Evolutionary conservation across 2,888 invertebrate genomes (phyloP).

Genomic region (Torymus aiolomorphi): DNA sequence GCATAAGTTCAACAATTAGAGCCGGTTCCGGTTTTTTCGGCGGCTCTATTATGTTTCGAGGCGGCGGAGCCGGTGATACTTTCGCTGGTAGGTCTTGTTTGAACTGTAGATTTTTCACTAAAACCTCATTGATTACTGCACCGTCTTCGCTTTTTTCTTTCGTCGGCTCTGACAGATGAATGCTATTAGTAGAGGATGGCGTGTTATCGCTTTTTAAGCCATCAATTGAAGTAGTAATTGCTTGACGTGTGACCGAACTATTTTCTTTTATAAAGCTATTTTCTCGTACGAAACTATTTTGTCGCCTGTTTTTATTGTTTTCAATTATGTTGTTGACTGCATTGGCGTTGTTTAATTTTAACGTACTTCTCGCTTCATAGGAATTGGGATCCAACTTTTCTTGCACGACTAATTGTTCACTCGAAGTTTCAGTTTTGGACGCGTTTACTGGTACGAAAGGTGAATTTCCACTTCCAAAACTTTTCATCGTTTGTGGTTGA

Average conservation of each 20-base stretch:
- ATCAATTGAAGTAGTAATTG: background rate
- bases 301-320: conserved; percentile 24
- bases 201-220: conserved; percentile 5
- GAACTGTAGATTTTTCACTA: conserved; percentile 68
- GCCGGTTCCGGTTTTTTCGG: conserved; percentile 30
- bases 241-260: background rate
- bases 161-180: conserved; percentile 6
- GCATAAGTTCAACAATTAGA: conserved; percentile 25
- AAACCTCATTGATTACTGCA: conserved; percentile 66
- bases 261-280: background rate
- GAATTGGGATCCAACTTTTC: conserved; percentile 47
- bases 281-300: conserved; percentile 15
- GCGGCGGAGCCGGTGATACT: conserved; percentile 35
- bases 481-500: background rate
- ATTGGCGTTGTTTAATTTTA: conserved; percentile 57
- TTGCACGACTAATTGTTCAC: background rate
- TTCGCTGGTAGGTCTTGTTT: conserved; percentile 65
- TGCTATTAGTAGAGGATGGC: background rate
- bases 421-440: background rate
- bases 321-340: conserved; percentile 23
- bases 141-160: conserved; percentile 55
- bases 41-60: conserved; percentile 31
- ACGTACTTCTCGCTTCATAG: conserved; percentile 62
- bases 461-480: conserved; percentile 9
- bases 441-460: background rate